A percentile compares a stretch with the other conserved stretches of the same genome.
Conservation (phyloP, 2,797 vertebrate species). For the Sebastes itinus region DNA sequence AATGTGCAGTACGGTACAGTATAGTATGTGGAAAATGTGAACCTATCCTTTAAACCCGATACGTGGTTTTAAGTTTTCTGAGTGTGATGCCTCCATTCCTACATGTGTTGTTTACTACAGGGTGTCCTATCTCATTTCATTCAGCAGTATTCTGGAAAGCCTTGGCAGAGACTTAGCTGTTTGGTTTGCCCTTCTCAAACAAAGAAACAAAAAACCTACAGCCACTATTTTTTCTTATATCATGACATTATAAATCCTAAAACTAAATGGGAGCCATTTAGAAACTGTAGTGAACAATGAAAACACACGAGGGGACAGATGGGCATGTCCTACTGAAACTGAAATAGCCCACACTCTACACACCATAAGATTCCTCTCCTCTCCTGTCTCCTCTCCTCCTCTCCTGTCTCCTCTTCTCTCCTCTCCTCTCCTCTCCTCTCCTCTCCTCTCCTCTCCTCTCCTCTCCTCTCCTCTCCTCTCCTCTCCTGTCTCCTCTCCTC, state of each 20-base stretch:
- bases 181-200: not conserved
- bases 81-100: not conserved
- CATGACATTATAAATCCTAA: not conserved
- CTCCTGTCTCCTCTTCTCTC: not conserved
- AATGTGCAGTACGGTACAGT: not conserved
- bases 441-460: not conserved
- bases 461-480: not conserved
- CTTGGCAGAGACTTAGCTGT: not conserved
- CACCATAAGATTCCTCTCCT: not conserved
- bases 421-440: too few relatives aligned
- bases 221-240: not conserved
- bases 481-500: not conserved
- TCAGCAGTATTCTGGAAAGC: not conserved
- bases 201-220: not conserved
- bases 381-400: too few relatives aligned
- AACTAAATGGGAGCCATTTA: not conserved
- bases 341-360: conserved; percentile 4
- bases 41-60: not conserved
- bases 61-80: not conserved
- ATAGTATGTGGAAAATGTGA: not conserved
- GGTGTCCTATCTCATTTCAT: not conserved
- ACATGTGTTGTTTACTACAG: not conserved
- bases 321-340: conserved; percentile 4
- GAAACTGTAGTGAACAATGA: not conserved
- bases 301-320: conserved; percentile 1